Percentiles rank a stretch among this genome's conserved stretches.
Evolutionary conservation across 2,797 vertebrate genomes (phyloP).

Genomic region (Chelon labrosus): DNA sequence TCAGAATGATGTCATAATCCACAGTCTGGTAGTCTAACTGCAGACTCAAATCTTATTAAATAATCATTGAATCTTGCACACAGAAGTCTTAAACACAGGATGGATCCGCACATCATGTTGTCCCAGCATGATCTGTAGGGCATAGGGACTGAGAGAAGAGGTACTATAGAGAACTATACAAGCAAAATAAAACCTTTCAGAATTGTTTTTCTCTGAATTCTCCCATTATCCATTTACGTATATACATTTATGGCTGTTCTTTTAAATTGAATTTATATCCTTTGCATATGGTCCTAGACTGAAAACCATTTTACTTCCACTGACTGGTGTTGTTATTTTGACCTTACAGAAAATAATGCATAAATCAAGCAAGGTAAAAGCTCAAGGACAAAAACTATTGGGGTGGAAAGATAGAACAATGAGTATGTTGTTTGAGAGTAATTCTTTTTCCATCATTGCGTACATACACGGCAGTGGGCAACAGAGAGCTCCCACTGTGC

Average conservation of each 20-base stretch:
- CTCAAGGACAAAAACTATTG: background rate
- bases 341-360: background rate
- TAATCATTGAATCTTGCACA: background rate
- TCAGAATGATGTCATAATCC: conserved; percentile 83
- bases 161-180: background rate
- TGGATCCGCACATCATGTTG: conserved; percentile 79
- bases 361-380: background rate
- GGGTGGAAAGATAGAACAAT: background rate
- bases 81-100: conserved; percentile 29
- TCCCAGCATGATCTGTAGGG: conserved; percentile 82
- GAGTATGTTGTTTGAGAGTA: background rate
- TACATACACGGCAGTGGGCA: conserved; percentile 85
- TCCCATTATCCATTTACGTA: background rate
- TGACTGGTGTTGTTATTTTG: background rate
- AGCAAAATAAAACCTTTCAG: background rate
- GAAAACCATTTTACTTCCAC: background rate
- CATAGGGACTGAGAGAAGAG: conserved; percentile 67
- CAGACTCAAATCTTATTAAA: background rate
- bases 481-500: conserved; percentile 82
- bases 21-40: conserved; percentile 84
- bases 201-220: background rate
- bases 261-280: background rate
- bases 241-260: background rate
- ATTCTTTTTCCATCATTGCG: background rate
- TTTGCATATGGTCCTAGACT: background rate